Conservation (phyloP, 2,797 vertebrate genomes). For the Peromyscus melanophrys region DNA sequence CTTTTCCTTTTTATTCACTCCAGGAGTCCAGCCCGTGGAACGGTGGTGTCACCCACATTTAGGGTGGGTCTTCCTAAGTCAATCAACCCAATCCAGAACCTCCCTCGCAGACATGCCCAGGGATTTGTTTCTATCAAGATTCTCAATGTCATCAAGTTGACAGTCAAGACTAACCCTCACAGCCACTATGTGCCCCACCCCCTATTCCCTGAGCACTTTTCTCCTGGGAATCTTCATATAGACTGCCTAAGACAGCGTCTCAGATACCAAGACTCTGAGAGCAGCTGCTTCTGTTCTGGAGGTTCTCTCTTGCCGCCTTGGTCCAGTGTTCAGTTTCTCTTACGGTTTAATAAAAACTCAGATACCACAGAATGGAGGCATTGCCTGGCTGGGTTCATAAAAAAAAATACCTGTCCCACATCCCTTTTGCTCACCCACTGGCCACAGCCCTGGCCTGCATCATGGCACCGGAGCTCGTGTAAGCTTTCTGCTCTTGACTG, state of each 20-base stretch:
- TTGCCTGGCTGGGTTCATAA: not conserved
- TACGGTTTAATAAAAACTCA: not conserved
- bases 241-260: not conserved
- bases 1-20: not conserved
- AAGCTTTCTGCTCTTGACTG: not conserved
- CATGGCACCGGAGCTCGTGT: fast-evolving
- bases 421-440: not conserved
- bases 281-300: not conserved
- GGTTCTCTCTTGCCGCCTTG: no score
- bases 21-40: no score
- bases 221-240: not conserved
- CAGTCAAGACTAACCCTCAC: not conserved
- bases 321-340: not conserved
- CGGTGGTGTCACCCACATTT: no score
- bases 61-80: not conserved
- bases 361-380: not conserved
- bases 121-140: not conserved
- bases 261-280: not conserved
- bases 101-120: not conserved
- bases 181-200: not conserved
- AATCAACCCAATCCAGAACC: not conserved
- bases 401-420: fast-evolving
- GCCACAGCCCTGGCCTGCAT: not conserved
- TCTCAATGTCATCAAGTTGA: not conserved
- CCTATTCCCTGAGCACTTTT: not conserved